These are phyloP conservation scores for Catharus fuscescens DNA, from an alignment of 2,113 vertebrate genomes.

Conservation along the genomic window DNA sequence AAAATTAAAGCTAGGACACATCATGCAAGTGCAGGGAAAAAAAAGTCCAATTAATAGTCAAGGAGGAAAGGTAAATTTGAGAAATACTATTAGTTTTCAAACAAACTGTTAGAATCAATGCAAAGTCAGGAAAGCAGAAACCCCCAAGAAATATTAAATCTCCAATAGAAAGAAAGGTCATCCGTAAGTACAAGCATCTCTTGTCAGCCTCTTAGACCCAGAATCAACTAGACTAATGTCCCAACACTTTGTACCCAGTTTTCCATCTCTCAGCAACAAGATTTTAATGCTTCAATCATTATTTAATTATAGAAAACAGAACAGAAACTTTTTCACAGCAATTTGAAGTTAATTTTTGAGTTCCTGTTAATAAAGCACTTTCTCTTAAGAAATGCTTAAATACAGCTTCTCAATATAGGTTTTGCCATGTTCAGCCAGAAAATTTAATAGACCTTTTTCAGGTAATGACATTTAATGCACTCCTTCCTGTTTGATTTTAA, in stretches of 20 bases:
- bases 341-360: not conserved
- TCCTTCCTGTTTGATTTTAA: not conserved
- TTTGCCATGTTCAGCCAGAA: not conserved
- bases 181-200: not conserved
- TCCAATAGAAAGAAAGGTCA: not conserved
- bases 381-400: not conserved
- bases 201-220: not conserved
- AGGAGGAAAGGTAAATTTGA: not conserved
- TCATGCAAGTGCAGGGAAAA: not conserved
- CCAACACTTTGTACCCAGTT: not conserved
- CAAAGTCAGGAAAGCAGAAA: not conserved
- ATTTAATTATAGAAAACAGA: not conserved
- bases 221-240: not conserved
- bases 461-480: not conserved
- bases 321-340: not conserved
- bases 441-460: not conserved
- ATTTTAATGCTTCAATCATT: not conserved
- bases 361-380: not conserved
- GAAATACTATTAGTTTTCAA: not conserved
- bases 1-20: not conserved
- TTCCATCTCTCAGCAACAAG: not conserved
- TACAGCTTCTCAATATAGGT: not conserved
- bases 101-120: not conserved
- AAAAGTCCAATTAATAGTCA: not conserved
- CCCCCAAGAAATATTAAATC: not conserved